Percentiles rank a stretch among this genome's conserved stretches.
Conservation (phyloP, 2,888 invertebrate genomes). For the Eumerus sabulonum region DNA sequence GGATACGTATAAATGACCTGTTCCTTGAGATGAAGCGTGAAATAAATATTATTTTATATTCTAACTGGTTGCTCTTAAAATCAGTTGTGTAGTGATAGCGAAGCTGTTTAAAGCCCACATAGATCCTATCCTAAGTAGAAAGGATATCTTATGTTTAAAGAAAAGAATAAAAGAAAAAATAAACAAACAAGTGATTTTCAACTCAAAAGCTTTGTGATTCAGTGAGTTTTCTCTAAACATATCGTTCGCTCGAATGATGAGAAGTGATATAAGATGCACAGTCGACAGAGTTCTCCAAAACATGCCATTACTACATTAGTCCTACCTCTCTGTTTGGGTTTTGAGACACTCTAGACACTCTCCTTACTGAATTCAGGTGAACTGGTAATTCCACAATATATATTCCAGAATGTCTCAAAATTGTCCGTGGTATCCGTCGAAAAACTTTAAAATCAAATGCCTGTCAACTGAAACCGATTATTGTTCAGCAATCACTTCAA, state of each 20-base stretch:
- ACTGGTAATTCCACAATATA: neutral
- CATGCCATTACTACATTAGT: slow-evolving; percentile 32
- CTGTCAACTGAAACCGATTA: too few species aligned
- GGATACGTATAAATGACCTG: too few species aligned
- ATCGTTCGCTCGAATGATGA: neutral
- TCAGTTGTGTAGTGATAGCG: slow-evolving; percentile 36
- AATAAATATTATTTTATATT: slow-evolving; percentile 3
- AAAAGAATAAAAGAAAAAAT: neutral
- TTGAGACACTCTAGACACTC: slow-evolving; percentile 7
- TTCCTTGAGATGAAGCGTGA: neutral
- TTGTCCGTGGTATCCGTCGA: too few species aligned
- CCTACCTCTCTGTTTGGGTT: slow-evolving; percentile 33
- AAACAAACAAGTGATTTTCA: slow-evolving; percentile 22
- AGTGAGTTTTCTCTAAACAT: slow-evolving; percentile 16
- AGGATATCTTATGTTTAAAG: too few species aligned
- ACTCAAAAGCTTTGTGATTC: slow-evolving; percentile 42
- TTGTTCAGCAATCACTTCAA: too few species aligned
- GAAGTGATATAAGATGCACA: slow-evolving; percentile 1
- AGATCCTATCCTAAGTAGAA: too few species aligned
- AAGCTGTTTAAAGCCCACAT: slow-evolving; percentile 36
- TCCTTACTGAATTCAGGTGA: neutral
- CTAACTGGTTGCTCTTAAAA: neutral
- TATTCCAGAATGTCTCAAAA: slow-evolving; percentile 11
- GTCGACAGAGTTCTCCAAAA: neutral
- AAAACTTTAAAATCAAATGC: too few species aligned